Evolutionary conservation across 1,140 invertebrate species (phyloP), one percentile per base, ranked within the genome.

Genomic region (Drosophila tsacasi): DNA sequence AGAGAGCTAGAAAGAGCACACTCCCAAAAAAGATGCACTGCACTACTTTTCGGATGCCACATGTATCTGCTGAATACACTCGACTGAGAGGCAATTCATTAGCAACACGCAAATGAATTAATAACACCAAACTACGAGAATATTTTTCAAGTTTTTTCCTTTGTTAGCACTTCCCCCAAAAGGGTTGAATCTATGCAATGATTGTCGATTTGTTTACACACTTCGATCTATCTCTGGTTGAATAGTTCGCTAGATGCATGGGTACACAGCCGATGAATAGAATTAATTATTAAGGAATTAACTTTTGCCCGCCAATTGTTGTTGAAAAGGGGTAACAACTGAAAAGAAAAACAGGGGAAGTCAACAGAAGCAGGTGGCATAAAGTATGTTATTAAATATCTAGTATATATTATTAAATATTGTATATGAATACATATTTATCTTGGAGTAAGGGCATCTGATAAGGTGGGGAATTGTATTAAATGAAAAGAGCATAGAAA

Each of bases 91-190:
- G 63, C 71, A 83, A 90, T 89, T 85, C 67, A 90, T 89, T 89
- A 89, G 60, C 85, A 61, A 19, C 32, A 57, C 61, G 73, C 85
- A 90, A 89, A 89, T 89, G 75, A 85, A 89, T 89, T 90, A 89
- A 89, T 90, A 76, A 85, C 85, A 89, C 85, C 57, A 85, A 90
- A 81, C 85, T 90, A 90, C 78, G 77, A 90, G 78, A 83, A 83
- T 74, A 58, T 55, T 25, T 66, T 59, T 63, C 59, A 64, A 81
- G 74, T 64, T 81, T 71, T 67, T 81, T 78, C 68, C 49, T 59
- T 76, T 85, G 71, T 82, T 67, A 83, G 76, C 71, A 79, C 72
- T 32, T 75, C 57, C 61, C 52, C 27, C 21, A 67, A 37, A 37
- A 13, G 27, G 27, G 15, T 21, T 37, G 19, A 40, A 23, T 47